Evolutionary conservation across 2,888 invertebrate species (phyloP), one percentile per base, ranked within the genome.

Genomic region (Troides helena): DNA sequence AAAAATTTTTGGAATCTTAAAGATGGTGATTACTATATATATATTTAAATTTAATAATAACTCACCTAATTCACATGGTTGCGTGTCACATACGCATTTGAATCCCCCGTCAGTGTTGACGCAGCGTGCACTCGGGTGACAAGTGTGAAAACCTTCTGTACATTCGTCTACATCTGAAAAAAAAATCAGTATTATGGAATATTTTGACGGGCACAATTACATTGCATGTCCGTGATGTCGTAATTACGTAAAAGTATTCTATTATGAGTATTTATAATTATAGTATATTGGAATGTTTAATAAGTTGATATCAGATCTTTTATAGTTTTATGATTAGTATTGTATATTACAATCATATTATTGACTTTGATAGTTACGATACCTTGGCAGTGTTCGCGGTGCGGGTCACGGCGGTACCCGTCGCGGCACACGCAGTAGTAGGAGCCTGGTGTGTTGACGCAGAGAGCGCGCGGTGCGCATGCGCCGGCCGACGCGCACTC

Each of bases 361-460:
- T 50, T 50, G 2, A 50, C 5, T 17, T 5, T 30, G 30, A 1
- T 14, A 46, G 7, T 66, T 66, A 64, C 21, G 60, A 50, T 85
- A 95, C 95, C 95, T 92, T 95, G 92, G 81, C 96, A 96, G 75
- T 94, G 93, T 88, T 95, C 85, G 14, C 93, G 93, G 63, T 93
- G 93, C 71, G 94, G 94, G 72, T 87, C 85, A 46, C 85, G 80
- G 25, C 94, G 94, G 89, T 96, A 98, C 6, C 98, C 98, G 70
- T 94, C 94, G 75, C 95, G 95, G 87, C 98, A 98, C 78, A 96
- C 95, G 89, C 98, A 98, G 87, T 97, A 96, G 91, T 97, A 97
- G 95, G 97, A 97, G 77, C 98, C 98, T 60, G 97, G 97, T 94
- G 96, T 96, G 90, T 98, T 98, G 87, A 97, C 95, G 89, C 98